A percentile compares a stretch with the other conserved stretches of the same genome.
These are phyloP conservation scores for Blomia tropicalis DNA, from an alignment of 2,888 invertebrate genomes.

Conservation along the genomic window DNA sequence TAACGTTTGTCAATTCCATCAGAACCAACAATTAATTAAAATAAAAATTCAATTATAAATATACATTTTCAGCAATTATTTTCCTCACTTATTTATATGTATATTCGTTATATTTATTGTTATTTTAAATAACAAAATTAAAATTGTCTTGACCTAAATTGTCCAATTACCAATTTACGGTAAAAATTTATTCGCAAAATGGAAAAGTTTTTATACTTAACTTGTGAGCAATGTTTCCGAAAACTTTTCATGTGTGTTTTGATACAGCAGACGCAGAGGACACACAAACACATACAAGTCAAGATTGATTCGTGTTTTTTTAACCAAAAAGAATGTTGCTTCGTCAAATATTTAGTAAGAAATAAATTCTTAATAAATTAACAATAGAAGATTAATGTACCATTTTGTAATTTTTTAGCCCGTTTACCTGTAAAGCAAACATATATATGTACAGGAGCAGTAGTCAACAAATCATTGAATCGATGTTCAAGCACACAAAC, in stretches of 20 bases:
- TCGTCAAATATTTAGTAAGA: neutral
- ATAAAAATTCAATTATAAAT: too few relatives aligned
- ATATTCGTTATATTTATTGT: too few relatives aligned
- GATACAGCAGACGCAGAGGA: neutral
- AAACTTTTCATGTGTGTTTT: neutral
- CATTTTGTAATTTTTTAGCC: neutral
- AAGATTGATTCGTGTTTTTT: neutral
- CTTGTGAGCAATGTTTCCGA: neutral
- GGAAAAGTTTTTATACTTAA: neutral
- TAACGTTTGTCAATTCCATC: too few relatives aligned
- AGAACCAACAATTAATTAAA: too few relatives aligned
- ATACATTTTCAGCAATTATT: too few relatives aligned
- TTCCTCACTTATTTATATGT: too few relatives aligned
- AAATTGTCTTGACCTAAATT: too few relatives aligned
- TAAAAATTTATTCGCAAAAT: too few relatives aligned
- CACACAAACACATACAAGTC: too few relatives aligned
- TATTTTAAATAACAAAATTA: too few relatives aligned
- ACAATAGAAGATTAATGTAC: neutral
- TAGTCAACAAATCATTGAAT: neutral
- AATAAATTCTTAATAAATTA: neutral
- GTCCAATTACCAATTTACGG: too few relatives aligned
- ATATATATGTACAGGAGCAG: neutral
- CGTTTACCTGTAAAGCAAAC: conserved; percentile 1
- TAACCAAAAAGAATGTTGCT: neutral
- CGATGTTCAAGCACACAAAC: neutral